Conservation (phyloP, 2,113 vertebrate genomes). For the Ameiurus melas region DNA sequence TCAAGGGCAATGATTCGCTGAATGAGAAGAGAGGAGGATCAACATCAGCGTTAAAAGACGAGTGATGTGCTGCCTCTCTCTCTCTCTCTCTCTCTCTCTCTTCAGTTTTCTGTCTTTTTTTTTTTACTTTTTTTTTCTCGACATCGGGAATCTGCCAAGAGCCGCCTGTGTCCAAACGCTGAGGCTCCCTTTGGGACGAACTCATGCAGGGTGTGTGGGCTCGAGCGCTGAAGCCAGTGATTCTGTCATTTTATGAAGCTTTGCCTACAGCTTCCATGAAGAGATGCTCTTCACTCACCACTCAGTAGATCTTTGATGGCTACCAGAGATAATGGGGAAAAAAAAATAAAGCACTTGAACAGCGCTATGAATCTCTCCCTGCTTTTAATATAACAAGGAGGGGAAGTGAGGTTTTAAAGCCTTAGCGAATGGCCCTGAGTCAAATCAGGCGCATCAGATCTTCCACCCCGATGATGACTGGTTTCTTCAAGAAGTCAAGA, state of each 20-base stretch:
- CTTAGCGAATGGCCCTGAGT: background rate
- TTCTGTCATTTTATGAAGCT: slow-evolving; percentile 62
- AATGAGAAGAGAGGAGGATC: slow-evolving; percentile 72
- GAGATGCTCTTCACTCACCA: slow-evolving; percentile 34
- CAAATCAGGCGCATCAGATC: slow-evolving; percentile 58
- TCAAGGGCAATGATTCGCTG: slow-evolving; percentile 75
- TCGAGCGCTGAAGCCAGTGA: slow-evolving; percentile 74
- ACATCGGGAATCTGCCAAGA: slow-evolving; percentile 76
- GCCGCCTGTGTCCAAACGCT: slow-evolving; percentile 77
- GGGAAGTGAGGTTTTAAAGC: slow-evolving; percentile 15
- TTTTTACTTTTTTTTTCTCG: slow-evolving; percentile 13
- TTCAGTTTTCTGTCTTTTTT: background rate
- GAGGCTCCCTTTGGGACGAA: slow-evolving; percentile 86
- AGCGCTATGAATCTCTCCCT: background rate
- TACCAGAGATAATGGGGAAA: background rate
- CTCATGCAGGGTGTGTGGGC: slow-evolving; percentile 76
- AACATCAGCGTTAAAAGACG: slow-evolving; percentile 70
- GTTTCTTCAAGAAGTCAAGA: slow-evolving; percentile 63
- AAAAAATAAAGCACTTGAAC: background rate
- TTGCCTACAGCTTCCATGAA: slow-evolving; percentile 37
- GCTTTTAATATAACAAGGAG: slow-evolving; percentile 23
- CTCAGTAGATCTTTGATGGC: slow-evolving; percentile 10
- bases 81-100: slow-evolving; percentile 9
- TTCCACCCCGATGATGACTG: slow-evolving; percentile 68
- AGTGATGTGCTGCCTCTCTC: slow-evolving; percentile 51